Evolutionary conservation across 2,888 invertebrate genomes (phyloP).

Genomic region (Drosophila peninsularis): DNA sequence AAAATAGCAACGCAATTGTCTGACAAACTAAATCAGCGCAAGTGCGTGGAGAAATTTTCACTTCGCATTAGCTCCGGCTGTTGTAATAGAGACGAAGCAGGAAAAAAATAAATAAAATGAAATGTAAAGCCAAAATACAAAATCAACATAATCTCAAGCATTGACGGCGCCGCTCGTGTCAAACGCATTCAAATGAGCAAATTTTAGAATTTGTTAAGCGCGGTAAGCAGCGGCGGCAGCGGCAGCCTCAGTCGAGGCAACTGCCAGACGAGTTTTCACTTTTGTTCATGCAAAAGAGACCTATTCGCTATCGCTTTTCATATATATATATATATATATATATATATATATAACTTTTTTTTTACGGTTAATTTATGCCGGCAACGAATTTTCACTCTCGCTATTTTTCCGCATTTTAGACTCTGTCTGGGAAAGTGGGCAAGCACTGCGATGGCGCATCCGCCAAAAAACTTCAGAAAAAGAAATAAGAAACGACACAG

Average conservation of each 20-base stretch:
- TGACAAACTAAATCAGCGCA: constrained; percentile 55
- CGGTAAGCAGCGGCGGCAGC: constrained; percentile 1
- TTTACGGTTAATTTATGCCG: constrained; percentile 68
- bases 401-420: constrained; percentile 71
- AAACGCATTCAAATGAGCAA: constrained; percentile 40
- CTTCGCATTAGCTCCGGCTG: constrained; percentile 28
- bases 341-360: not conserved
- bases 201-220: constrained; percentile 45
- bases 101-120: not conserved
- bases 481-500: constrained; percentile 43
- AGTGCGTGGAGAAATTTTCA: constrained; percentile 67
- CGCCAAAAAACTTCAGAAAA: constrained; percentile 46
- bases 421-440: constrained; percentile 62
- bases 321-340: constrained; percentile 14
- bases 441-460: constrained; percentile 48
- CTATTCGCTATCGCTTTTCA: constrained; percentile 54
- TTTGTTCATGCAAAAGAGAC: constrained; percentile 53
- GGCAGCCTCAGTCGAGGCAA: not conserved
- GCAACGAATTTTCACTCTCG: constrained; percentile 70
- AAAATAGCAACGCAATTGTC: constrained; percentile 67
- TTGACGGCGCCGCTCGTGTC: constrained; percentile 10
- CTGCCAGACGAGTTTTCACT: constrained; percentile 41
- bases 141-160: constrained; percentile 31
- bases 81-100: constrained; percentile 36
- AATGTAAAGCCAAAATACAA: not conserved